These are phyloP conservation scores for Trachelus troglodyta DNA, from an alignment of 2,888 invertebrate species.

Conservation along the genomic window DNA sequence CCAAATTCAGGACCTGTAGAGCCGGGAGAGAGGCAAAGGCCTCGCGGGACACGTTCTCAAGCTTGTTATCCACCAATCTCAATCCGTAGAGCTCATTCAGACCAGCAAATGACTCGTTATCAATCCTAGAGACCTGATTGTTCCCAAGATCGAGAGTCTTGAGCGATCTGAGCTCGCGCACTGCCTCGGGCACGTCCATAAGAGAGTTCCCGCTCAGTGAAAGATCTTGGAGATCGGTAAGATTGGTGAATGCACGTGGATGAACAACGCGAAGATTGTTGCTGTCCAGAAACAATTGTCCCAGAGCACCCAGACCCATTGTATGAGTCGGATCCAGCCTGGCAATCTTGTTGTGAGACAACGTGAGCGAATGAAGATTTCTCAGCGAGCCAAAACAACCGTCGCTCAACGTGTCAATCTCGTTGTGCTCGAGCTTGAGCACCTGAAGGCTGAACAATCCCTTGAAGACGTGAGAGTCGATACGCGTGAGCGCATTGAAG, in stretches of 20 bases:
- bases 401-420: constrained; percentile 76
- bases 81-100: constrained; percentile 80
- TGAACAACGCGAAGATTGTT: constrained; percentile 79
- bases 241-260: constrained; percentile 79
- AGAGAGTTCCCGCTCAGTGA: constrained; percentile 81
- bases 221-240: constrained; percentile 82
- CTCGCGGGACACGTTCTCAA: constrained; percentile 80
- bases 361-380: constrained; percentile 80
- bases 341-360: constrained; percentile 78
- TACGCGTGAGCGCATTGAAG: constrained; percentile 77
- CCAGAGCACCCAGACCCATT: constrained; percentile 78
- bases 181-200: constrained; percentile 77
- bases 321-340: constrained; percentile 79
- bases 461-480: constrained; percentile 79
- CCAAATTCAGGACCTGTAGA: constrained; percentile 82
- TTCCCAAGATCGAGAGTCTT: constrained; percentile 85
- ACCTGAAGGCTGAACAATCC: constrained; percentile 81
- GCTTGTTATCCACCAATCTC: constrained; percentile 83
- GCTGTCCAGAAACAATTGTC: constrained; percentile 79
- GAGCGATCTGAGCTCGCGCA: constrained; percentile 76
- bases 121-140: constrained; percentile 80
- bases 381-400: constrained; percentile 81
- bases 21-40: constrained; percentile 78
- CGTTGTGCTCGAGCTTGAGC: constrained; percentile 79
- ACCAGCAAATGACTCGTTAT: constrained; percentile 79